Conservation (phyloP, 2,113 vertebrate species). For the Nesoenas mayeri region DNA sequence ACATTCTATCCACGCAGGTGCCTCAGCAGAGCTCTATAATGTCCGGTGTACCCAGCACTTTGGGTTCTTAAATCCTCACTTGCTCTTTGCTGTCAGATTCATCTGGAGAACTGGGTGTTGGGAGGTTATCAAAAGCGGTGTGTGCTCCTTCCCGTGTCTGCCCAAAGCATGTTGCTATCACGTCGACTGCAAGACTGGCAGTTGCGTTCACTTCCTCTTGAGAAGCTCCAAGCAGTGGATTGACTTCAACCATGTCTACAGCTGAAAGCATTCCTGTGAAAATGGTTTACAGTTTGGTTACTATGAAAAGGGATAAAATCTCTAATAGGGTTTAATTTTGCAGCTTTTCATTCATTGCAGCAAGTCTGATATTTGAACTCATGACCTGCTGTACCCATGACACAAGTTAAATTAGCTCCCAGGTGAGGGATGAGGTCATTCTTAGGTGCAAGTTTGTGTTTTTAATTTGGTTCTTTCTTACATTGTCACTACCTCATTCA, state of each 20-base stretch:
- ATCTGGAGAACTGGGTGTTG: slow-evolving; percentile 83
- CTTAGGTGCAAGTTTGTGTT: background rate
- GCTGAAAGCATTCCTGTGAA: slow-evolving; percentile 89
- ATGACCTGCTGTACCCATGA: background rate
- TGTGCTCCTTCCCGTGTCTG: slow-evolving; percentile 90
- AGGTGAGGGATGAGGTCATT: background rate
- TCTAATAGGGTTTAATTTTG: background rate
- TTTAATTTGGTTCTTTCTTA: background rate
- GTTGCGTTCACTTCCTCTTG: slow-evolving; percentile 86
- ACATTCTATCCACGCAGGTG: slow-evolving; percentile 9
- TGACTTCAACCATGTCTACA: slow-evolving; percentile 96
- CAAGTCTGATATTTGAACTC: background rate
- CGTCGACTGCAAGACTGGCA: slow-evolving; percentile 85
- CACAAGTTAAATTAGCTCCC: background rate
- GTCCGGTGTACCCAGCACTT: background rate
- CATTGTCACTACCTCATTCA: background rate
- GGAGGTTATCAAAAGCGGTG: slow-evolving; percentile 77
- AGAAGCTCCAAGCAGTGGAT: slow-evolving; percentile 84
- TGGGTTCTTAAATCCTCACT: slow-evolving; percentile 73
- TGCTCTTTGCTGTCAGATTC: slow-evolving; percentile 76
- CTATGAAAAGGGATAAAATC: background rate
- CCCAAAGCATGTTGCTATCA: slow-evolving; percentile 90
- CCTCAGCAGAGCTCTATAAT: slow-evolving; percentile 42
- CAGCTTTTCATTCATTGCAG: background rate
- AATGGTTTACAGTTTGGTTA: background rate